Evolutionary conservation across 2,113 vertebrate species (phyloP).

Genomic region (Gopherus flavomarginatus): DNA sequence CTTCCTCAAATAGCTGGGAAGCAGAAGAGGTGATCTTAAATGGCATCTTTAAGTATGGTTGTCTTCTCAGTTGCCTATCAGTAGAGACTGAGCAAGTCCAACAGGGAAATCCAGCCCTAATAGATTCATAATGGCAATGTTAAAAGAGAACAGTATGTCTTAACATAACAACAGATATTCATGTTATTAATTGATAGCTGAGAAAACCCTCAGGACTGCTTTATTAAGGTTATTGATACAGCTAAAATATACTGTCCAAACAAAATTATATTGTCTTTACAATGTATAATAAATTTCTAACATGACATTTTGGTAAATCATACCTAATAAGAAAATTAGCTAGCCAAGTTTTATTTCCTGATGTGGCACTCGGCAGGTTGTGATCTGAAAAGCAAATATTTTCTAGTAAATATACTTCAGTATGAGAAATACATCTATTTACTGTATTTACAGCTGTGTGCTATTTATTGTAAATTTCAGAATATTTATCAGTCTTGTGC

Average conservation of each 20-base stretch:
- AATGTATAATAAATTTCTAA: neutral
- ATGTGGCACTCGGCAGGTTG: neutral
- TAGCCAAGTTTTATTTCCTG: neutral
- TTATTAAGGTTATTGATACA: slow-evolving; percentile 27
- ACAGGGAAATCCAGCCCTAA: neutral
- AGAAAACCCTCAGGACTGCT: slow-evolving; percentile 41
- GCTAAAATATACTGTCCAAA: neutral
- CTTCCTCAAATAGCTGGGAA: slow-evolving; percentile 15
- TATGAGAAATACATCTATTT: slow-evolving; percentile 29
- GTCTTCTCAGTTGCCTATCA: neutral
- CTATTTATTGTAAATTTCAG: slow-evolving; percentile 58
- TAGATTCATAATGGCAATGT: neutral
- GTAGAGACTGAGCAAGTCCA: neutral
- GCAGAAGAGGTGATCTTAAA: neutral
- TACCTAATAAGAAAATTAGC: neutral
- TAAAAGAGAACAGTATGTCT: neutral
- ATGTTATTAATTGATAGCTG: slow-evolving; percentile 49
- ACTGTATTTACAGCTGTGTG: slow-evolving; percentile 50
- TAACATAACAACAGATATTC: neutral
- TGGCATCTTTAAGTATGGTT: neutral
- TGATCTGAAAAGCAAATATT: neutral
- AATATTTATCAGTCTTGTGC: slow-evolving; percentile 51
- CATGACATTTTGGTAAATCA: neutral
- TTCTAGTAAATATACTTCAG: neutral
- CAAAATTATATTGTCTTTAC: slow-evolving; percentile 34